These are phyloP conservation scores for Molothrus aeneus DNA, from an alignment of 2,797 vertebrate genomes.

Conservation along the genomic window DNA sequence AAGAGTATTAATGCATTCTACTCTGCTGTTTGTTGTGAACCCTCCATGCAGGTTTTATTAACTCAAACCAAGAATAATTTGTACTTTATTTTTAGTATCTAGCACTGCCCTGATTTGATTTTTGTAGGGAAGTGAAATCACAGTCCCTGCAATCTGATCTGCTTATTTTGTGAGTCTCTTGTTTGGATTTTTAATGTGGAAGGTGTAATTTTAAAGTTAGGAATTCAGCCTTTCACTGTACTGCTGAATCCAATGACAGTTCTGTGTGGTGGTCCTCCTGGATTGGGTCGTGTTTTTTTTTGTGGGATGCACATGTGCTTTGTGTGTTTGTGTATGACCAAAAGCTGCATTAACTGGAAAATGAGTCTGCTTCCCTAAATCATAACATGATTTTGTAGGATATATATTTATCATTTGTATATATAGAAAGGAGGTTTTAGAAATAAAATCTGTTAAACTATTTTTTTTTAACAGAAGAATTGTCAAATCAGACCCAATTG, in stretches of 20 bases:
- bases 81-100: not conserved
- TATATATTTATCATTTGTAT: fast-evolving
- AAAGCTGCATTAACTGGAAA: not conserved
- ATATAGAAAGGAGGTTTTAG: not conserved
- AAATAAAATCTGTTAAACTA: not conserved
- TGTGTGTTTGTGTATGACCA: not conserved
- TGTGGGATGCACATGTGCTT: fast-evolving
- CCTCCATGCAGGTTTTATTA: not conserved
- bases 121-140: not conserved
- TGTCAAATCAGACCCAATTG: not conserved
- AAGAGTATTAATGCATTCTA: not conserved
- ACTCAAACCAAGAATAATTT: not conserved
- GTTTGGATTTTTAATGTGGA: not conserved
- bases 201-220: not conserved
- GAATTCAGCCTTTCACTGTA: not conserved
- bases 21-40: not conserved
- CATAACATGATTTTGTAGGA: not conserved
- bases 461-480: not conserved
- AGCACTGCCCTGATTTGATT: not conserved
- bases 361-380: not conserved
- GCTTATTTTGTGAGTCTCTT: not conserved
- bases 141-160: not conserved
- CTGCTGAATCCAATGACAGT: not conserved
- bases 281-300: not conserved
- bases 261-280: not conserved